phyloP scores from a whole-genome alignment of 2,888 invertebrate species.

The Archips xylosteana region DNA sequence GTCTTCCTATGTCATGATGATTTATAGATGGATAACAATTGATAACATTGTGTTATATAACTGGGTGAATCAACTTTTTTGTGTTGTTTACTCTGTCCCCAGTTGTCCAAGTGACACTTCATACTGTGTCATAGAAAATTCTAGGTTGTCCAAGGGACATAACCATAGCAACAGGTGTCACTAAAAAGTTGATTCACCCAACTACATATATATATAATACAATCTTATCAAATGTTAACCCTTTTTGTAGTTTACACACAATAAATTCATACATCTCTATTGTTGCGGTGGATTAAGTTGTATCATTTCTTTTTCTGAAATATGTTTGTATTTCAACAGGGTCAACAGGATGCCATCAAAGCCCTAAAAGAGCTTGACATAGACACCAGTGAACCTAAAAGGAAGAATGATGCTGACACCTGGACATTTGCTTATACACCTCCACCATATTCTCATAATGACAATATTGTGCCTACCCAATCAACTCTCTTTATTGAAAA shows the following conservation, averaged over 20 bases:
- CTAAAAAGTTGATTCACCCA: too few relatives aligned
- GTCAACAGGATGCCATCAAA: constrained; percentile 84
- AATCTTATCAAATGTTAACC: too few relatives aligned
- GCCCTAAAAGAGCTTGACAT: constrained; percentile 75
- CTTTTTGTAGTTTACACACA: too few relatives aligned
- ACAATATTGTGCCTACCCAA: constrained; percentile 63
- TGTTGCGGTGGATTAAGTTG: not conserved
- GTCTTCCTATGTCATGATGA: constrained; percentile 11
- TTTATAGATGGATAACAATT: not conserved
- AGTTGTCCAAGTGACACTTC: too few relatives aligned
- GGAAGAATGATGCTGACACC: constrained; percentile 49
- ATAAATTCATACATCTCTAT: not conserved
- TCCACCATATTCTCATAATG: constrained; percentile 53
- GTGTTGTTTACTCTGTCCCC: too few relatives aligned
- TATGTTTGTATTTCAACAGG: constrained; percentile 50
- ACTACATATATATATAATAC: too few relatives aligned
- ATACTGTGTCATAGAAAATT: too few relatives aligned
- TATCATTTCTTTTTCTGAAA: not conserved
- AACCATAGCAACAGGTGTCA: too few relatives aligned
- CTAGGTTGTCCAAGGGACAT: too few relatives aligned
- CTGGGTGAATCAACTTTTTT: too few relatives aligned
- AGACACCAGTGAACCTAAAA: constrained; percentile 55
- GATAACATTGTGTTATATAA: too few relatives aligned
- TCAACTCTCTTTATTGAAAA: constrained; percentile 72
- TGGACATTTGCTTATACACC: constrained; percentile 55